Evolutionary conservation across 2,113 vertebrate genomes (phyloP).

Genomic region (Sialia sialis): DNA sequence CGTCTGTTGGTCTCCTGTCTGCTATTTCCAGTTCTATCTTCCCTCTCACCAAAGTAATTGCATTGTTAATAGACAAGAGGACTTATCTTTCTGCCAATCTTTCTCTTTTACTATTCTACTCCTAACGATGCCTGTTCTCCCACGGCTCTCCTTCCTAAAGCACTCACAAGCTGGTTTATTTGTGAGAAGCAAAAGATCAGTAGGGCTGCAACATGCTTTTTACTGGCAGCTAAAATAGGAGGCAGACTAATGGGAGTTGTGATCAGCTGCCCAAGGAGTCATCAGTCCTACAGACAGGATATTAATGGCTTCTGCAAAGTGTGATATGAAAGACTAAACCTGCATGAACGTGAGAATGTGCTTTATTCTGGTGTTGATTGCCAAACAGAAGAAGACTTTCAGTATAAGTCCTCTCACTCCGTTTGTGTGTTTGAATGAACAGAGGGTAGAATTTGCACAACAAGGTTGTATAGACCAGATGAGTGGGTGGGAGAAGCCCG

Average conservation of each 20-base stretch:
- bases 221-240: background rate
- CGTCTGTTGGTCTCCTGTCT: background rate
- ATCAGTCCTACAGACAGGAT: background rate
- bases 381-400: background rate
- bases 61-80: background rate
- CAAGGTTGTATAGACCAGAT: background rate
- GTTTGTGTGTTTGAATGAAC: background rate
- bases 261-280: background rate
- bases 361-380: background rate
- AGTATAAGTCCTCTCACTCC: background rate
- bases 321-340: background rate
- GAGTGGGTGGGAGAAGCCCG: background rate
- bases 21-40: background rate
- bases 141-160: background rate
- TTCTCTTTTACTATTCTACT: background rate
- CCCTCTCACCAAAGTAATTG: background rate
- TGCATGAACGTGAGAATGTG: rapidly evolving
- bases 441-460: background rate
- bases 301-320: background rate
- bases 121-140: background rate
- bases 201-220: background rate
- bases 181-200: background rate
- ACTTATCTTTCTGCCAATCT: background rate
- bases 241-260: background rate
- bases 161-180: background rate